phyloP scores from a whole-genome alignment of 2,888 invertebrate genomes.

The Resseliella maxima region DNA sequence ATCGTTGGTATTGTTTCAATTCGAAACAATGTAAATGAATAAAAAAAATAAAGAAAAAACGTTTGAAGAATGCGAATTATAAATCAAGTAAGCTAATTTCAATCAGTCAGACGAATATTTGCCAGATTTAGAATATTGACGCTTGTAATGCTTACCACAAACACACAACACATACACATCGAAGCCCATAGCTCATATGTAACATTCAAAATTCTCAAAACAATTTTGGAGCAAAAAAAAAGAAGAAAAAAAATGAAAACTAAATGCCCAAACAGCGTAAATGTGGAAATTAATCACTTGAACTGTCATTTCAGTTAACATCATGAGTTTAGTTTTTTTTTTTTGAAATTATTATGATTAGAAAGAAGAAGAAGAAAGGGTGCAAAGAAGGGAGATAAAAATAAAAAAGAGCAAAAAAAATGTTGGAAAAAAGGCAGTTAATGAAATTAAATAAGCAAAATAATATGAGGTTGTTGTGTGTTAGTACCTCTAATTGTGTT shows the following conservation, averaged over 20 bases:
- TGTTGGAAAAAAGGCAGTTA: no score
- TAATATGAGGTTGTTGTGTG: constrained; percentile 20
- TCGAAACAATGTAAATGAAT: neutral
- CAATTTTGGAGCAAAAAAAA: neutral
- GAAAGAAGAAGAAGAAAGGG: no score
- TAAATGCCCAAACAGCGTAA: neutral
- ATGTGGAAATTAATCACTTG: neutral
- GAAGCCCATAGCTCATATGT: constrained; percentile 14
- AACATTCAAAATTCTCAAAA: neutral
- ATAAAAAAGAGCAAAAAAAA: no score
- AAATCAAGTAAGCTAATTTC: neutral
- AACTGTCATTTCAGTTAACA: constrained; percentile 17
- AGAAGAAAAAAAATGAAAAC: neutral
- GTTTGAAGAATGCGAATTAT: no score
- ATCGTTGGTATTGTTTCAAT: no score
- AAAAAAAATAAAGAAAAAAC: no score
- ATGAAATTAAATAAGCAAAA: constrained; percentile 1
- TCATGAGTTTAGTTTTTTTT: constrained; percentile 8
- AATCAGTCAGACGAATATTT: neutral
- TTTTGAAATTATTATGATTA: neutral
- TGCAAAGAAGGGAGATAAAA: no score
- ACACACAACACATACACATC: no score
- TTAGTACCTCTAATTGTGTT: constrained; percentile 36
- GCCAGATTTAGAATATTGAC: neutral
- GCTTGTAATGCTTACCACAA: neutral